Base-by-base conservation (phyloP, 2,888 invertebrate genomes). In the Eupithecia subfuscata region DNA sequence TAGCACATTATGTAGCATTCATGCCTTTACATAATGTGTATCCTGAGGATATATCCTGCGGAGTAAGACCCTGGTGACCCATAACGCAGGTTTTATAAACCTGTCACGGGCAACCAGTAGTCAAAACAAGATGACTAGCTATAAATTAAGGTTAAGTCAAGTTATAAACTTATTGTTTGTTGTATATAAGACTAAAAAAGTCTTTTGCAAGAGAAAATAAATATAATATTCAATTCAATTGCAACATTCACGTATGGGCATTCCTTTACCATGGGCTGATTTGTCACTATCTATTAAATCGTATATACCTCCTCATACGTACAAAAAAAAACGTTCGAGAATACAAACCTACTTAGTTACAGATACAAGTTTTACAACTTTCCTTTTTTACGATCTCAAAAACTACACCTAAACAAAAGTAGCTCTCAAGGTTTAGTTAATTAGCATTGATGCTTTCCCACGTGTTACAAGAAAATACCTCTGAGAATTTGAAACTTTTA, bases 301-400 rank as follows among this genome's bases (percentile, higher is more conserved):
- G 1, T 0, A 64, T 60, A 14, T 60, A 56, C 12, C 25, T 60
- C 5, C 25, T 25, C 60, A 60, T 64, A 8, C 9, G 64, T 34
- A 16, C n/a, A 30, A 30, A 64, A 64, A 63, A 69, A 74, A 76
- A 75, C 69, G 37, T 72, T 74, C 75, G 71, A 40, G 73, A 76
- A 77, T 65, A 69, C 52, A 69, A 68, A 56, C 67, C 67, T 77
- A 70, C 75, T 68, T 72, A 77, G 75, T 77, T 75, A 73, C 9
- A 63, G 71, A 80, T 76, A 73, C 52, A 45, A 68, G 82, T 72
- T 79, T 83, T 77, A 81, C 85, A 81, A 88, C 90, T 90, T 89
- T 90, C 89, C 87, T 84, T 90, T 89, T 68, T 89, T 88, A 89
- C 82, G 82, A 83, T 84, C 81, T 84, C 84, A 84, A 85, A 89